These are phyloP conservation scores for Cantharis lateralis DNA, from an alignment of 2,888 invertebrate species.

Conservation along the genomic window DNA sequence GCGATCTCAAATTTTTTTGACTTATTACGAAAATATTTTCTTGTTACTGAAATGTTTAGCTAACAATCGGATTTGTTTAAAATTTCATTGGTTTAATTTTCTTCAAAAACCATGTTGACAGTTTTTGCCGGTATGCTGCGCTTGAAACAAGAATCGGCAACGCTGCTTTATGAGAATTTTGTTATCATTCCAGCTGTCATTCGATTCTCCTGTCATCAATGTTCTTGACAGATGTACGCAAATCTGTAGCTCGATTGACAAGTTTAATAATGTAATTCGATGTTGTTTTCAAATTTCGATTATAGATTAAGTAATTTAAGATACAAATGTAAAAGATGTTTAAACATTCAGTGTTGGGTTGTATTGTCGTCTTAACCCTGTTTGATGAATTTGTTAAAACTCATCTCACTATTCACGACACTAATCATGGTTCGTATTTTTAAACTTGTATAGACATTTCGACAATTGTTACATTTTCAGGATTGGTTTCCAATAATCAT, in stretches of 20 bases:
- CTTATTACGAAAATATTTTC: no score
- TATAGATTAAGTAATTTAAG: constrained; percentile 9
- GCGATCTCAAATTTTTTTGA: no score
- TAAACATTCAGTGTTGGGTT: constrained; percentile 62
- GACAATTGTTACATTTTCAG: constrained; percentile 60
- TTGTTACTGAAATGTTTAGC: no score
- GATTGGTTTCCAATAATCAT: constrained; percentile 73
- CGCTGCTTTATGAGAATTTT: background rate
- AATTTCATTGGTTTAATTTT: background rate
- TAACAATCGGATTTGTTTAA: background rate
- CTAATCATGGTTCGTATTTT: constrained; percentile 71
- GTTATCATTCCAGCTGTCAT: constrained; percentile 1
- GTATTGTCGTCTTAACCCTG: constrained; percentile 69
- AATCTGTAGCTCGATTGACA: constrained; percentile 27
- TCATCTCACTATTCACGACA: constrained; percentile 73
- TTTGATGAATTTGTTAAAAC: constrained; percentile 70
- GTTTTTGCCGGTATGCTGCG: background rate
- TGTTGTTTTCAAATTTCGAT: constrained; percentile 15
- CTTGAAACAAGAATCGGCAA: background rate
- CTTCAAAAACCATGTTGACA: background rate
- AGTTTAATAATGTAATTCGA: constrained; percentile 33
- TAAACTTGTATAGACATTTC: constrained; percentile 45
- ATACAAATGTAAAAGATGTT: constrained; percentile 53
- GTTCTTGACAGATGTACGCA: constrained; percentile 1
- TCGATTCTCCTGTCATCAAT: background rate